phyloP scores from a whole-genome alignment of 2,113 vertebrate species.

The Cheirogaleus medius region DNA sequence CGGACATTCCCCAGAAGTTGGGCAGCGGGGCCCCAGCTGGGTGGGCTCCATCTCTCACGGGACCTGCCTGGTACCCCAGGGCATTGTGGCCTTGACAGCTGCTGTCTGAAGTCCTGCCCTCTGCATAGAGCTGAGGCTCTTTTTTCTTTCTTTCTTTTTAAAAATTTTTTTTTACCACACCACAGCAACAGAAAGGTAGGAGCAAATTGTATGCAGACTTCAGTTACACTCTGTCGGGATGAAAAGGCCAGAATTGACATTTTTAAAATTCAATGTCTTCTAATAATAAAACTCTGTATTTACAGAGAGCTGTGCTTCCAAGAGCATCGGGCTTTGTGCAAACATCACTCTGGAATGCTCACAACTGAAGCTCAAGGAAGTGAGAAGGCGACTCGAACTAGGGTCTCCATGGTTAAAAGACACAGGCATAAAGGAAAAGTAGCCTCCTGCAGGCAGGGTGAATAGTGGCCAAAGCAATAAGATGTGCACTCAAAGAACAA shows the following conservation, averaged over 20 bases:
- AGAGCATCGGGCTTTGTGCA: slow-evolving; percentile 41
- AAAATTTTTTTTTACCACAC: no score
- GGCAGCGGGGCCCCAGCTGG: not conserved
- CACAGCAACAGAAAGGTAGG: not conserved
- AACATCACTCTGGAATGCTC: slow-evolving; percentile 53
- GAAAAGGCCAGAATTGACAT: slow-evolving; percentile 54
- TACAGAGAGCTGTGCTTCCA: not conserved
- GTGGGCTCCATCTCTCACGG: fast-evolving
- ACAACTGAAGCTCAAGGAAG: not conserved
- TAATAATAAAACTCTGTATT: slow-evolving; percentile 71
- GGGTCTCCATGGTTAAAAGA: not conserved
- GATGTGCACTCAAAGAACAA: not conserved
- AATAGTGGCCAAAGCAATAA: not conserved
- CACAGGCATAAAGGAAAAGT: not conserved
- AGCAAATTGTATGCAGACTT: not conserved
- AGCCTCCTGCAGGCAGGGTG: fast-evolving
- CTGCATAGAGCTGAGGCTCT: not conserved
- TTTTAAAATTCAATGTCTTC: slow-evolving; percentile 73
- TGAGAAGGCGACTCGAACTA: not conserved
- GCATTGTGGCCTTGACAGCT: not conserved
- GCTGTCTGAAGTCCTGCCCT: not conserved
- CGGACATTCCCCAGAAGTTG: not conserved
- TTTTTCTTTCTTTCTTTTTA: no score
- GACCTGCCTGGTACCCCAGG: not conserved
- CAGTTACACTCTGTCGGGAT: not conserved